Percentiles rank a stretch among this genome's conserved stretches.
Evolutionary conservation across 2,888 invertebrate genomes (phyloP).

Genomic region (Ceramica pisi): DNA sequence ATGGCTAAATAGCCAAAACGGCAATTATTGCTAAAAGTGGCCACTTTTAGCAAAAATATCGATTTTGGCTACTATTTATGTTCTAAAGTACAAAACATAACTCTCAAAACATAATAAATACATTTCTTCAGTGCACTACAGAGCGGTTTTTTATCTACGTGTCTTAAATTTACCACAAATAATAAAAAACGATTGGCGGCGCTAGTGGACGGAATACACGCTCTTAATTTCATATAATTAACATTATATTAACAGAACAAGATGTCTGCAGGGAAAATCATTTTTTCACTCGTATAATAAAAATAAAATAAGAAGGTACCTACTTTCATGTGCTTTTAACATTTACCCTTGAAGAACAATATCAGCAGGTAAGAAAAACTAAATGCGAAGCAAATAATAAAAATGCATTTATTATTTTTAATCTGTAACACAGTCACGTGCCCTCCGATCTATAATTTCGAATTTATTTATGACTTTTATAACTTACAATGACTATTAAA

Average conservation of each 20-base stretch:
- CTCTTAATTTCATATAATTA: background rate
- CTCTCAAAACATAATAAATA: no score
- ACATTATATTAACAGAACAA: background rate
- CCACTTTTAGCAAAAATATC: no score
- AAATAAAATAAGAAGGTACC: background rate
- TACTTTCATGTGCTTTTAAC: background rate
- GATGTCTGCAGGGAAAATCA: background rate
- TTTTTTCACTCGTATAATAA: background rate
- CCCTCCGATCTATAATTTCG: constrained; percentile 3
- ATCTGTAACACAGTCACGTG: constrained; percentile 31
- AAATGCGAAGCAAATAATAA: constrained; percentile 3
- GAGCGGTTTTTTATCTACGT: no score
- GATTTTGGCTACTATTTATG: no score
- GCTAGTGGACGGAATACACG: no score
- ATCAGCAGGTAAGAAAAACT: background rate
- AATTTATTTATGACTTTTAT: constrained; percentile 33
- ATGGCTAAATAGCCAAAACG: no score
- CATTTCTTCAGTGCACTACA: no score
- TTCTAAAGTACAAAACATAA: no score
- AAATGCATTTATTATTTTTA: constrained; percentile 16
- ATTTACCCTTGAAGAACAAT: background rate
- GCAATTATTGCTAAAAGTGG: no score
- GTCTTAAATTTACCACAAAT: no score
- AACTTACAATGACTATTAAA: constrained; percentile 40
- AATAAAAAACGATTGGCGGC: no score